Conservation (phyloP, 2,797 vertebrate species). For the Leucoraja ocellata region DNA sequence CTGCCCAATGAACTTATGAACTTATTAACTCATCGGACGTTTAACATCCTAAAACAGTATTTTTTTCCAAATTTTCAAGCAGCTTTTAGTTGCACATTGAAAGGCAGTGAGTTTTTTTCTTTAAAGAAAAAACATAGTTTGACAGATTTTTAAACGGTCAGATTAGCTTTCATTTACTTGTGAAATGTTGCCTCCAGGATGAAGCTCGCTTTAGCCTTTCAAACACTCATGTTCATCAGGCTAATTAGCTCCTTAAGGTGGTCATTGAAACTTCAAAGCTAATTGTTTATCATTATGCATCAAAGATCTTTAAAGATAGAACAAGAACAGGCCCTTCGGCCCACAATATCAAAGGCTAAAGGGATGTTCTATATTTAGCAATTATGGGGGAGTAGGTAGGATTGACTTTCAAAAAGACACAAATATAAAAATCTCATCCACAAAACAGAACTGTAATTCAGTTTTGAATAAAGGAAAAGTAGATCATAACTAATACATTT, state of each 20-base stretch:
- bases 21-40: no score
- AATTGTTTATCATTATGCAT: not conserved
- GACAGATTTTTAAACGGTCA: no score
- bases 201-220: not conserved
- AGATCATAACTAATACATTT: not conserved
- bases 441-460: not conserved
- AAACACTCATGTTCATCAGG: not conserved
- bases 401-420: not conserved
- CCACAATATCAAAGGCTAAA: not conserved
- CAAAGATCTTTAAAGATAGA: not conserved
- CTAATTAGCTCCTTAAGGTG: slow-evolving; percentile 17
- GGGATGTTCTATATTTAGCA: not conserved
- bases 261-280: not conserved
- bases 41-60: not conserved
- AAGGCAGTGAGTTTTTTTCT: not conserved
- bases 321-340: no score
- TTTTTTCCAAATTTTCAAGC: not conserved
- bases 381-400: not conserved
- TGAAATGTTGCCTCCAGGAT: not conserved
- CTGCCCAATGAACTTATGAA: no score
- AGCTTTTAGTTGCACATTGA: not conserved
- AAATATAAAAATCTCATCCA: not conserved
- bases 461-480: no score
- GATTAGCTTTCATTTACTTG: not conserved
- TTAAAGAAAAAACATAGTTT: not conserved